A percentile compares a stretch with the other conserved stretches of the same genome.
These are phyloP conservation scores for Sebastes iracundus DNA, from an alignment of 2,797 vertebrate genomes.

Conservation along the genomic window DNA sequence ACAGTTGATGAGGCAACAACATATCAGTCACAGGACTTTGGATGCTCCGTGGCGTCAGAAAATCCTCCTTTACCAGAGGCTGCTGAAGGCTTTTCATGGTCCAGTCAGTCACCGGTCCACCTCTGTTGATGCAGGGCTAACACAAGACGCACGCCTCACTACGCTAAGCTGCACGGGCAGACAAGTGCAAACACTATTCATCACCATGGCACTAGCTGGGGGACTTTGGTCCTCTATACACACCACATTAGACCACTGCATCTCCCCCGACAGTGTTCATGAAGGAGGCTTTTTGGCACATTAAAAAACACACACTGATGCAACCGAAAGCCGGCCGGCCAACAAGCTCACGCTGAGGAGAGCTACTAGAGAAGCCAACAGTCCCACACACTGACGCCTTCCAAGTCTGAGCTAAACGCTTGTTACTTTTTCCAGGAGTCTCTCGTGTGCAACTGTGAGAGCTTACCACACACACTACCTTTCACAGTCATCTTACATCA, in stretches of 20 bases:
- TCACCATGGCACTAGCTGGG: slow-evolving; percentile 59
- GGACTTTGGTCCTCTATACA: slow-evolving; percentile 59
- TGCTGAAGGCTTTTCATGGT: slow-evolving; percentile 6
- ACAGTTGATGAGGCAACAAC: not conserved
- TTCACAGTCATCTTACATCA: slow-evolving; percentile 66
- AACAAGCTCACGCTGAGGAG: slow-evolving; percentile 30
- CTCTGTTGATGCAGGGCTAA: slow-evolving; percentile 49
- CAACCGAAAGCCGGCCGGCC: slow-evolving; percentile 20
- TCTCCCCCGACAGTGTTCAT: slow-evolving; percentile 23
- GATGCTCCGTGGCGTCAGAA: not conserved
- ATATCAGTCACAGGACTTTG: not conserved
- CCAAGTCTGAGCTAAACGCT: slow-evolving; percentile 63
- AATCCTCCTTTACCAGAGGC: not conserved
- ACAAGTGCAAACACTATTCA: slow-evolving; percentile 73
- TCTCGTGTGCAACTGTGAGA: slow-evolving; percentile 11
- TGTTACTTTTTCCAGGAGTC: slow-evolving; percentile 56
- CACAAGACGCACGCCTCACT: slow-evolving; percentile 63
- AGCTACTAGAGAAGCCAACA: slow-evolving; percentile 19
- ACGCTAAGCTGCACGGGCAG: slow-evolving; percentile 54
- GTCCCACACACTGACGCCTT: slow-evolving; percentile 19
- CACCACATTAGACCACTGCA: slow-evolving; percentile 43
- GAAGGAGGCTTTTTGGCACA: slow-evolving; percentile 37
- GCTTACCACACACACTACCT: slow-evolving; percentile 44
- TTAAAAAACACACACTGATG: slow-evolving; percentile 19
- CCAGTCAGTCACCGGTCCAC: not conserved